Evolutionary conservation across 1,140 invertebrate genomes (phyloP), one percentile per base, ranked within the genome.

Genomic region (Aphis craccivora): DNA sequence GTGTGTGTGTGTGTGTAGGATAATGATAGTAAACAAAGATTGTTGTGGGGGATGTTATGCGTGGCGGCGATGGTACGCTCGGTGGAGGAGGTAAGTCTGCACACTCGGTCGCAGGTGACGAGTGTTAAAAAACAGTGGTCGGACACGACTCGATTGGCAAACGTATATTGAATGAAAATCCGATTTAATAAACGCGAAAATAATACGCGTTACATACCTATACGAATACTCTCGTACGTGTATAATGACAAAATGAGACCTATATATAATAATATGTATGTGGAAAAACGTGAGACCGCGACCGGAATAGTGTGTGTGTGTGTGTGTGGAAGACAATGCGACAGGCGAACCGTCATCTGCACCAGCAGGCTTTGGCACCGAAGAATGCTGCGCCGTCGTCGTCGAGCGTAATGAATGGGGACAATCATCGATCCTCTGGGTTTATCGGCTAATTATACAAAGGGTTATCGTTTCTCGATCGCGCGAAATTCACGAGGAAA

Each of bases 361-460:
- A 18, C 30, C 43, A 37, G 89, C 43, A 37, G 89, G 35, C 48
- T 87, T 87, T 45, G 84, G 89, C 35, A 35, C 37, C 35, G 55
- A 43, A 67, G 53, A 91, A 91, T 91, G 90, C n/a, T 23, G 53
- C 40, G n/a, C 35, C 35, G 87, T 7, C 90, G 55, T 30, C 25
- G 37, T 20, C 37, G n/a, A 40, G 89, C 48, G 53, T 67, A 67
- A 91, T 91, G 90, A 76, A 91, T 43, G 90, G 35, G 40, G 37
- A 60, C 51, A 40, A 87, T 30, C 89, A 43, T 23, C 37, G 25
- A 60, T 91, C 55, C 90, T 91, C 25, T 9, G 30, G 40, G 48
- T 76, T 91, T 91, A 91, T 91, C 55, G 90, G 90, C 55, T 91
- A 91, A 91, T 91, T 91, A 60, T 60, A 91, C n/a, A 91, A 91